Conservation (phyloP, 92 coral and sea anemone genomes). For the Actinernus sp. region DNA sequence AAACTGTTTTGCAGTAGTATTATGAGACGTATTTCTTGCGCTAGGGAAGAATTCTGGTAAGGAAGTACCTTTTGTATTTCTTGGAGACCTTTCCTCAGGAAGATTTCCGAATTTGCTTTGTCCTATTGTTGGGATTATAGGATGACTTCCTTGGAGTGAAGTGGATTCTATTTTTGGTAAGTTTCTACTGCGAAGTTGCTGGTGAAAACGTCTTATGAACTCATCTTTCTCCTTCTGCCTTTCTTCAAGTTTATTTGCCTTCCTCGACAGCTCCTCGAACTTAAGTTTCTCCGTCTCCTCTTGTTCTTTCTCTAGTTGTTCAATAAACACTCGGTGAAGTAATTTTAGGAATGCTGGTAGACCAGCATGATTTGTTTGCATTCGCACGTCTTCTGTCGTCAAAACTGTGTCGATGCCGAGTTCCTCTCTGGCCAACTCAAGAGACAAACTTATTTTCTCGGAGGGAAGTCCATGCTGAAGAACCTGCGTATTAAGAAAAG, state of each 20-base stretch:
- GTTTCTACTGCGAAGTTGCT: no score
- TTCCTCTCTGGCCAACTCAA: constrained; percentile 57
- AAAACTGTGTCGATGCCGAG: constrained; percentile 38
- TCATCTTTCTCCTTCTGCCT: background rate
- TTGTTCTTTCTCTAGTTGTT: constrained; percentile 3
- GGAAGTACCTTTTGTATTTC: no score
- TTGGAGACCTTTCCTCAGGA: no score
- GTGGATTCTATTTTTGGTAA: no score
- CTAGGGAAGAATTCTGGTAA: no score
- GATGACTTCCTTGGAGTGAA: no score
- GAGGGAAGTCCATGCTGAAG: constrained; percentile 66
- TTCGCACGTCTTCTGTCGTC: constrained; percentile 23
- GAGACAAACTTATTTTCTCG: constrained; percentile 61
- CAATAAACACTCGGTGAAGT: constrained; percentile 28
- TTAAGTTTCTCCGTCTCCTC: background rate
- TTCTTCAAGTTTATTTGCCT: background rate
- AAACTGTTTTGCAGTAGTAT: no score
- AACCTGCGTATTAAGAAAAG: constrained; percentile 42
- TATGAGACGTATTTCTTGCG: no score
- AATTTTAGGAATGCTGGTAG: constrained; percentile 23
- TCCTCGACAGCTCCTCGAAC: background rate
- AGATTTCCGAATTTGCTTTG: no score
- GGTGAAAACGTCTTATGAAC: background rate
- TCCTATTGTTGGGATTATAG: no score
- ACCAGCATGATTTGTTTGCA: background rate